A percentile compares a stretch with the other conserved stretches of the same genome.
Conservation (phyloP, 2,797 vertebrate species). For the Chloroceryle inda region DNA sequence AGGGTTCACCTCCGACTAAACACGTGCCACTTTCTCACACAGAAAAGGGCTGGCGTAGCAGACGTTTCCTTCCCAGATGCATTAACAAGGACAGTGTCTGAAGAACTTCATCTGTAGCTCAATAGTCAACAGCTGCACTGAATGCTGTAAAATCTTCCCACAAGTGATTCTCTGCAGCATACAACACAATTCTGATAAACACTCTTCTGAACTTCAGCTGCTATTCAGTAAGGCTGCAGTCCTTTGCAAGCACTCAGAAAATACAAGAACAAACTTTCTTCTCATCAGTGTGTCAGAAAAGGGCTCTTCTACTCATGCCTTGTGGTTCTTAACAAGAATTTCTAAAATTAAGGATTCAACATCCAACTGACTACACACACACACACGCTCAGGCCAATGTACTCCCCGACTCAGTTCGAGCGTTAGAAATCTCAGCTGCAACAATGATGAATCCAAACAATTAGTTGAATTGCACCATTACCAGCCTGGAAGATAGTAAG, state of each 20-base stretch:
- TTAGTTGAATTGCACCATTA: background rate
- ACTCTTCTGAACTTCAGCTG: background rate
- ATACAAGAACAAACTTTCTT: background rate
- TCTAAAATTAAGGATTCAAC: background rate
- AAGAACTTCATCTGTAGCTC: slow-evolving; percentile 13
- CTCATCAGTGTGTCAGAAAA: background rate
- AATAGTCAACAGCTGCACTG: background rate
- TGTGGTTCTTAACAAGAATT: background rate
- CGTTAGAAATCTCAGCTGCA: background rate
- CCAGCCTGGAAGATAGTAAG: background rate
- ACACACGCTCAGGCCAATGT: background rate
- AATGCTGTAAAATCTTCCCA: background rate
- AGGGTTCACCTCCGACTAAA: background rate
- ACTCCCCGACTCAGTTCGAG: background rate
- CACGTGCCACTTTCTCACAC: slow-evolving; percentile 4
- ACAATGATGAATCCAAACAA: background rate
- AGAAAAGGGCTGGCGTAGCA: background rate
- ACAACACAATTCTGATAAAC: background rate
- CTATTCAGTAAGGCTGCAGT: background rate
- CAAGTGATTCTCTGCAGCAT: background rate
- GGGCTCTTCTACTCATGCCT: background rate
- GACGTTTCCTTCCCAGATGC: background rate
- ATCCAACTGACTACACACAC: background rate
- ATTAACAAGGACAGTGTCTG: background rate
- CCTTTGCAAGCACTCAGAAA: background rate